phyloP scores from a whole-genome alignment of 2,797 vertebrate genomes.

The Rhynchonycteris naso region DNA sequence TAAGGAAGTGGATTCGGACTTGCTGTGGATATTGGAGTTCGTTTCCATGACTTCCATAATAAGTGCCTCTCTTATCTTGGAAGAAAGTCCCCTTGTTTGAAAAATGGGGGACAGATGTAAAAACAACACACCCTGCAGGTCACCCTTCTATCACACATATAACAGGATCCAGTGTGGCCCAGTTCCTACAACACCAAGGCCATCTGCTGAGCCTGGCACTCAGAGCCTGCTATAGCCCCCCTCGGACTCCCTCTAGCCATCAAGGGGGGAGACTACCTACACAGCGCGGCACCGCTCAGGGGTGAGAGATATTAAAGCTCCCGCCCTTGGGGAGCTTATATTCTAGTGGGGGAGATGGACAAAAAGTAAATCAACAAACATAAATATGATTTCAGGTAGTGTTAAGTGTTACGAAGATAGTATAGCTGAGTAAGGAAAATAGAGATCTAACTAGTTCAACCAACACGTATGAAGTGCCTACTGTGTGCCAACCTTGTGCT shows the following conservation, averaged over 20 bases:
- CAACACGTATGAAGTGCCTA: too few species aligned
- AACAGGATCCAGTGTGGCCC: too few species aligned
- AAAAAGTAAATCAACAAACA: not conserved
- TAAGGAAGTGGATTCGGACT: not conserved
- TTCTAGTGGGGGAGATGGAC: not conserved
- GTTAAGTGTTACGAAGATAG: not conserved
- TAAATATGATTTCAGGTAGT: not conserved
- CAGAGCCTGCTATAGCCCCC: too few species aligned
- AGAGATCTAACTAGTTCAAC: not conserved
- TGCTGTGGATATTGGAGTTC: not conserved
- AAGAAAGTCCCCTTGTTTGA: not conserved
- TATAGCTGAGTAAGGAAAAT: not conserved
- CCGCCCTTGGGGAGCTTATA: not conserved
- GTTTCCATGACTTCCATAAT: not conserved
- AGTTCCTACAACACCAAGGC: not conserved
- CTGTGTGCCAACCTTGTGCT: too few species aligned
- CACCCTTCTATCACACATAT: too few species aligned
- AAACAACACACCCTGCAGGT: not conserved
- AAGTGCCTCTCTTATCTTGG: not conserved
- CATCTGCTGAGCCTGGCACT: not conserved
- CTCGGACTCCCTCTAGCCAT: not conserved
- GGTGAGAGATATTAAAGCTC: not conserved
- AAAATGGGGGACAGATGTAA: not conserved
- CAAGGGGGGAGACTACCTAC: too few species aligned
- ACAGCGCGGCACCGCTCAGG: accelerated